Base-by-base conservation (phyloP, 2,113 vertebrate species). In the Epinephelus lanceolatus region DNA sequence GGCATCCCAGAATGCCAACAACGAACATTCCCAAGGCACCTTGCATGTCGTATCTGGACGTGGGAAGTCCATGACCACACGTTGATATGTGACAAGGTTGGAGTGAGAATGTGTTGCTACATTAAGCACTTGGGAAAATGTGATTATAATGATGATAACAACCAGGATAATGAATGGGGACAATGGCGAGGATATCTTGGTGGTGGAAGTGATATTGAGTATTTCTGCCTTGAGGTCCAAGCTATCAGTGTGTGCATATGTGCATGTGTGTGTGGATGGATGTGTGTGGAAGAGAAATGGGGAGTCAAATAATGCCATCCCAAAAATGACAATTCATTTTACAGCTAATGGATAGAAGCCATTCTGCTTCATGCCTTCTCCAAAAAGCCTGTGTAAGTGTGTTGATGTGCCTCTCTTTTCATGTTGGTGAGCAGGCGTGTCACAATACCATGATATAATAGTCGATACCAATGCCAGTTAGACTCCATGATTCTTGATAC, bases 311-410 rank as follows among this genome's bases (percentile, higher is more conserved):
- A 27, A 5, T 56, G 10, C 6, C 33, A 17, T 62, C 9, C 27
- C 23, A 59, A 37, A 68, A 23, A 78, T 78, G 68, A 77, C 68
- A 12, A 33, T 4, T n/a, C n/a, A 12, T 79, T 62, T 70, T 45
- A 71, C n/a, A 45, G 13, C 49, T 30, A 45, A 49, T 57, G 33
- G 53, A 51, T 19, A 14, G 51, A 30, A 47, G 23, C 51, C 40
- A 33, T 37, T 56, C 13, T 9, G 37, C 18, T 57, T 68, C 3
- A 23, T 23, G 40, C 9, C 9, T 23, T 30, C 9, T 68, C 8
- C 11, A 45, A 67, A 76, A 45, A 27, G 33, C 55, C 53, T 23
- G 4, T 52, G 49, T 2, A 21, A 21, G 37, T 76, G 10, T 53
- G 23, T 57, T 30, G 5, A 45, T 56, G 49, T 65, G 60, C 4